Evolutionary conservation across 2,113 vertebrate species (phyloP).

Genomic region (human (Homo sapiens)): DNA sequence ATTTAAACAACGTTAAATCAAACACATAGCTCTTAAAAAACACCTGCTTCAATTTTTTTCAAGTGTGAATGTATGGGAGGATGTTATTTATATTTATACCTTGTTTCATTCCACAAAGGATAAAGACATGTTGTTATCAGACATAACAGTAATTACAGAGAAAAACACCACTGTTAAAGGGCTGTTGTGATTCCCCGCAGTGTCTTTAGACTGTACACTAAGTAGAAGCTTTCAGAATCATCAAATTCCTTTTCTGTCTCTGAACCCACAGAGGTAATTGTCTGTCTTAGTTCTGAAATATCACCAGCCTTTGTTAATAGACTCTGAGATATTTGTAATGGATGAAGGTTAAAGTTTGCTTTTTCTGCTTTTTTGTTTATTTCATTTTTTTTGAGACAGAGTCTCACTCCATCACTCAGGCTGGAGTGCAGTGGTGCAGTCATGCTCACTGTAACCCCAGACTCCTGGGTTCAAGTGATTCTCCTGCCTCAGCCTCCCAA

Average conservation of each 20-base stretch:
- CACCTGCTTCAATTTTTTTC: neutral
- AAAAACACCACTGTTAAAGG: neutral
- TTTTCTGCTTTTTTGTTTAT: neutral
- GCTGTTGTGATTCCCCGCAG: neutral
- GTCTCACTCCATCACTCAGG: too few relatives aligned
- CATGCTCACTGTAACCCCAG: too few relatives aligned
- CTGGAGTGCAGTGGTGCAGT: too few relatives aligned
- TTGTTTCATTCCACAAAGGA: conserved; percentile 22
- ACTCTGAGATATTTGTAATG: conserved; percentile 38
- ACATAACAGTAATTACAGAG: conserved; percentile 1
- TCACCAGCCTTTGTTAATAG: neutral
- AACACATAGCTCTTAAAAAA: conserved; percentile 27
- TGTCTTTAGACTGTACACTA: neutral
- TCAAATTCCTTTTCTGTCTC: conserved; percentile 7
- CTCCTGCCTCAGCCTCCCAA: too few relatives aligned
- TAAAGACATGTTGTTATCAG: neutral
- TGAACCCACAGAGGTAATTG: neutral
- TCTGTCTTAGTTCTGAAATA: conserved; percentile 13
- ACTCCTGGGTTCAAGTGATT: too few relatives aligned
- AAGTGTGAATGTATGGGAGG: neutral
- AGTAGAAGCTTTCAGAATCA: neutral
- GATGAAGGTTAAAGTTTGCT: neutral
- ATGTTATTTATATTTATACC: conserved; percentile 27
- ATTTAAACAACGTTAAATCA: conserved; percentile 41
- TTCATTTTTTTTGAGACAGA: too few relatives aligned